phyloP scores from a whole-genome alignment of 2,113 vertebrate species.

The Philantomba maxwellii region DNA sequence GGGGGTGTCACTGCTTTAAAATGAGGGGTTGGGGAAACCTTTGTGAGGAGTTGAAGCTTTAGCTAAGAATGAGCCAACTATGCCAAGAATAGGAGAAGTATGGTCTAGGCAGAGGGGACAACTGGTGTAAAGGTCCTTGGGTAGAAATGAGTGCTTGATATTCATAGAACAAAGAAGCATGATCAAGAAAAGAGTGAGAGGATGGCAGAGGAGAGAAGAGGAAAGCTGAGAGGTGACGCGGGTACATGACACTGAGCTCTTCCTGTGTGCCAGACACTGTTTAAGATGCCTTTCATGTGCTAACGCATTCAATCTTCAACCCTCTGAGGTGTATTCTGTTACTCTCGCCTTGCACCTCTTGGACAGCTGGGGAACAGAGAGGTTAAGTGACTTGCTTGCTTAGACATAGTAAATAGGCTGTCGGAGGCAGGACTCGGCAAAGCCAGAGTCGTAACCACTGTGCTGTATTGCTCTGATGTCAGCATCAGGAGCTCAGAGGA shows the following conservation, averaged over 20 bases:
- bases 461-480: not conserved
- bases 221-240: not conserved
- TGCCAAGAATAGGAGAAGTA: not conserved
- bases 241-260: not conserved
- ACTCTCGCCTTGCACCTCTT: not conserved
- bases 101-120: not conserved
- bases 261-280: not conserved
- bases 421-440: not conserved
- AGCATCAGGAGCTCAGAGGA: not conserved
- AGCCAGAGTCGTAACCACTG: not conserved
- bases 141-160: not conserved
- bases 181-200: not conserved
- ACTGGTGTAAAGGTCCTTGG: not conserved
- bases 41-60: not conserved
- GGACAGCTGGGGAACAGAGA: not conserved
- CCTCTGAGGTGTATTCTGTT: not conserved
- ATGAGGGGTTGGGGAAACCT: not conserved
- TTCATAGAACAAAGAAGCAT: not conserved
- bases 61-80: not conserved
- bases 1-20: not conserved
- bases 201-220: not conserved
- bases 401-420: not conserved
- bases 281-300: not conserved
- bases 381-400: not conserved
- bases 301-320: not conserved